Conservation (phyloP, 2,797 vertebrate species). For the Epinephelus coioides region DNA sequence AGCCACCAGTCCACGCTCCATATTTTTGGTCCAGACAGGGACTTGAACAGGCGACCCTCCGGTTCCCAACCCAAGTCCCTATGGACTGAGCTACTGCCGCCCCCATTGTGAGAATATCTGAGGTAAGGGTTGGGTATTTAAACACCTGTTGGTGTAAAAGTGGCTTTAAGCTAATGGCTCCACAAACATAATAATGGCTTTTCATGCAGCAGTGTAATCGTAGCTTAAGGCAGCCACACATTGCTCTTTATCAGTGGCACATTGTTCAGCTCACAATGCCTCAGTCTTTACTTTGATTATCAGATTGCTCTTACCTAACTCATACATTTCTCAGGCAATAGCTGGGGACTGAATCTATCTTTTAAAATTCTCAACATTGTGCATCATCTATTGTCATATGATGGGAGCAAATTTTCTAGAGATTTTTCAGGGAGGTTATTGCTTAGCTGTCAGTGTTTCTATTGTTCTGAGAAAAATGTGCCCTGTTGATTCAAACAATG, state of each 20-base stretch:
- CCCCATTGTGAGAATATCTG: neutral
- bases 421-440: constrained; percentile 11
- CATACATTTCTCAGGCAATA: constrained; percentile 3
- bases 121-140: neutral
- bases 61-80: too few relatives aligned
- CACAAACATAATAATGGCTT: constrained; percentile 49
- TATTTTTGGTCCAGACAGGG: too few relatives aligned
- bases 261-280: constrained; percentile 52
- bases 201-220: constrained; percentile 32
- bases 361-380: constrained; percentile 8
- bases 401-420: constrained; percentile 7
- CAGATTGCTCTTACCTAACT: constrained; percentile 20
- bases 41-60: too few relatives aligned
- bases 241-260: constrained; percentile 44
- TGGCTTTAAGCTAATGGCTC: constrained; percentile 44
- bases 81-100: too few relatives aligned
- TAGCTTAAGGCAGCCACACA: constrained; percentile 9
- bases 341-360: constrained; percentile 26
- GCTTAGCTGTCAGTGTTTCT: constrained; percentile 37
- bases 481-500: constrained; percentile 39
- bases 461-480: constrained; percentile 48
- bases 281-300: constrained; percentile 41
- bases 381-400: constrained; percentile 24
- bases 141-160: constrained; percentile 43
- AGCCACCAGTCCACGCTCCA: too few relatives aligned